Evolutionary conservation across 2,113 vertebrate genomes (phyloP), one percentile per base, ranked within the genome.

Genomic region (Melanerpes aurifrons): DNA sequence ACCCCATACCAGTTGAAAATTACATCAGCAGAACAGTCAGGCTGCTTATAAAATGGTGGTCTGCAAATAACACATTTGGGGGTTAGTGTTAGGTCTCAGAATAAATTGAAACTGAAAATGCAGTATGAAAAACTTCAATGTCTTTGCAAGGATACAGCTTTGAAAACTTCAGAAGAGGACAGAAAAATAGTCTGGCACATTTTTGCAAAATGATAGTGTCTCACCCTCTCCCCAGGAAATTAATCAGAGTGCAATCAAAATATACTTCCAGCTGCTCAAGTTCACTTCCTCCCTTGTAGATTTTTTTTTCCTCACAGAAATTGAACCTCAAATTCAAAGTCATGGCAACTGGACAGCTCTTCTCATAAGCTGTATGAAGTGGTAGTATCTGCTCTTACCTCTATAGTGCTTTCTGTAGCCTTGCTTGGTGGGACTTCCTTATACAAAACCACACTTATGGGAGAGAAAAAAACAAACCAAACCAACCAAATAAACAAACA

Each of bases 221-320:
- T 91, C 45, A 82, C 86, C 73, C 84, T 94, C 92, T 93, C 84
- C 63, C 89, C 85, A 80, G 92, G 92, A 96, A 94, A 93, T 92
- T 80, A 96, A 92, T 96, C 96, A 89, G 82, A 91, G 82, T 64
- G 92, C 59, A 96, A 94, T 96, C 89, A 96, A 92, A 96, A 89
- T 12, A 29, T 32, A 86, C 89, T 87, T 86, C 92, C 82, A 95
- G 94, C 81, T 96, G 89, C 90, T 79, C 86, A 76, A 91, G 84
- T 92, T 96, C 78, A 80, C 87, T 96, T 96, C 91, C 89, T 92
- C 79, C 72, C 69, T 71, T n/a, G 57, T 6, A 31, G 28, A 57
- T 53, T 74, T 28, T 59, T 37, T 37, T 74, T 28, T 56, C 69
- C 74, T 96, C 89, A 59, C 64, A 87, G 2, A 74, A 94, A 92